Evolutionary conservation across 2,113 vertebrate species (phyloP).

Genomic region (Catagonus wagneri): DNA sequence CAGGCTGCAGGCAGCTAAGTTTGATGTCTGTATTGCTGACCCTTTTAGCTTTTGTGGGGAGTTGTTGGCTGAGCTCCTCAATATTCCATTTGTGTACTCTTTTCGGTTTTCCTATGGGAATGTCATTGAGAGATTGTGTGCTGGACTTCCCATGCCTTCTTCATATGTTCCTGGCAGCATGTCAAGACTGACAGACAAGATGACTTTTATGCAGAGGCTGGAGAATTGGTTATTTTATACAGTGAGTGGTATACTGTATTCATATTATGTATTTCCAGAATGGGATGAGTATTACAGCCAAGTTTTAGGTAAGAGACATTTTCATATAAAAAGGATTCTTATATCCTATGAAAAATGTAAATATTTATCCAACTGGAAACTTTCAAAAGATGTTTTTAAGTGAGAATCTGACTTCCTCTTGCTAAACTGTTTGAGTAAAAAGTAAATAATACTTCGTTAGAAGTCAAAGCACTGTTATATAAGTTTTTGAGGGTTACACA

Average conservation of each 20-base stretch:
- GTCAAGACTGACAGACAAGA: background rate
- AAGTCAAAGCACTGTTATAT: background rate
- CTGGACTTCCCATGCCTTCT: background rate
- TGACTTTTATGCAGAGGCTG: background rate
- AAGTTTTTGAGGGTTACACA: background rate
- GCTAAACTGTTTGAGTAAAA: background rate
- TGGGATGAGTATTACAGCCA: background rate
- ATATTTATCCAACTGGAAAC: background rate
- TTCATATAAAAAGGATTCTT: background rate
- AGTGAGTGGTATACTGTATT: background rate
- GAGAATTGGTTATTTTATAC: background rate
- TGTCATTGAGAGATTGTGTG: background rate
- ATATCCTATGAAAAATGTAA: background rate
- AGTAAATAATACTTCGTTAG: background rate
- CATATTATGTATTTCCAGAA: background rate
- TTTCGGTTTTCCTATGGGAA: background rate
- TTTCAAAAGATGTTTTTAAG: background rate
- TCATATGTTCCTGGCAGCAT: background rate
- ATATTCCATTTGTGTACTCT: background rate
- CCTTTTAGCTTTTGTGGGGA: background rate
- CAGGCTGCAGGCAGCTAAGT: background rate
- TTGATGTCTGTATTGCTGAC: background rate
- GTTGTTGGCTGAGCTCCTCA: background rate
- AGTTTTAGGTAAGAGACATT: background rate
- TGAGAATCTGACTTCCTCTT: background rate